Conservation (phyloP, 1,140 invertebrate species). For the Calosoma granatense region DNA sequence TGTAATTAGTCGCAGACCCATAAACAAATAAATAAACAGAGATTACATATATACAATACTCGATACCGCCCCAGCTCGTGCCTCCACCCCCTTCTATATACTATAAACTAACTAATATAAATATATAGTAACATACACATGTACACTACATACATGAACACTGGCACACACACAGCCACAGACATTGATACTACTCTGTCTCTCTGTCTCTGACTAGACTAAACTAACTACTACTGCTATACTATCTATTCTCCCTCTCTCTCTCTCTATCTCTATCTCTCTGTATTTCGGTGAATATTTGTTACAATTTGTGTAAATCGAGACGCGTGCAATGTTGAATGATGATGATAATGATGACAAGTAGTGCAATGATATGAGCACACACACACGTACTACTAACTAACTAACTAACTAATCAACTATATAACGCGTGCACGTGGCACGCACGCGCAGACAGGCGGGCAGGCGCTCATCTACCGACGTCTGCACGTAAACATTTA, state of each 20-base stretch:
- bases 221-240: not conserved
- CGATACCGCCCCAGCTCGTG: too few species aligned
- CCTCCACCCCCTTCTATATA: too few species aligned
- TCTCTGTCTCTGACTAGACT: not conserved
- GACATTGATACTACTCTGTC: not conserved
- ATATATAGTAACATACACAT: too few species aligned
- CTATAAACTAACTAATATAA: too few species aligned
- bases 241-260: conserved; percentile 1
- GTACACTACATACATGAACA: not conserved
- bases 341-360: too few species aligned
- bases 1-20: too few species aligned
- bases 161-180: not conserved
- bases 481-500: not conserved
- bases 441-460: not conserved
- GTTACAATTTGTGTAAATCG: not conserved
- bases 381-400: too few species aligned
- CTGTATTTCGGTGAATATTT: not conserved
- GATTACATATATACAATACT: too few species aligned
- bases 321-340: too few species aligned
- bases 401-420: too few species aligned
- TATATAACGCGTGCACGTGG: not conserved
- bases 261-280: conserved; percentile 6
- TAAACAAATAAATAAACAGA: too few species aligned
- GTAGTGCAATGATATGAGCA: too few species aligned
- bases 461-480: not conserved